A percentile compares a stretch with the other conserved stretches of the same genome.
These are phyloP conservation scores for Stomatorhinus ivindoensis DNA, from an alignment of 2,113 vertebrate species.

Conservation along the genomic window DNA sequence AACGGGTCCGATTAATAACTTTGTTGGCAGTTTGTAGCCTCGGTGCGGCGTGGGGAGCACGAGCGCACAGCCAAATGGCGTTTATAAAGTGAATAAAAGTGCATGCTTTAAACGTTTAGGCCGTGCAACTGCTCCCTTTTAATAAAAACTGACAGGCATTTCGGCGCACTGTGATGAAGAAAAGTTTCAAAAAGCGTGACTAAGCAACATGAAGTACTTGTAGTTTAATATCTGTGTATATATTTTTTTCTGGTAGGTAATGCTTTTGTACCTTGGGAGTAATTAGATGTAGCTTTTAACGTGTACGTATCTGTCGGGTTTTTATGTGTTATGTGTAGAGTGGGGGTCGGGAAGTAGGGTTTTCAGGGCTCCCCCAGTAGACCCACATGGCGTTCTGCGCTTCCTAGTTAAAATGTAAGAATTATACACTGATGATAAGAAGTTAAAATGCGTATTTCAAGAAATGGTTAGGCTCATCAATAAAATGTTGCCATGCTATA, in stretches of 20 bases:
- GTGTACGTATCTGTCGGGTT: not conserved
- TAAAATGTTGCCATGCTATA: not conserved
- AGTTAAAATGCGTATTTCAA: not conserved
- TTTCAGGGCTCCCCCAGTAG: not conserved
- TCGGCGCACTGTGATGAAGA: constrained; percentile 13
- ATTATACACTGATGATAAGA: not conserved
- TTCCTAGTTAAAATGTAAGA: not conserved
- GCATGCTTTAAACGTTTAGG: not conserved
- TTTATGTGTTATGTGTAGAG: not conserved
- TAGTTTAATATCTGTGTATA: not conserved
- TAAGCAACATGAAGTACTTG: constrained; percentile 15
- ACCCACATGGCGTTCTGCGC: not conserved
- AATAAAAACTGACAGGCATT: constrained; percentile 15
- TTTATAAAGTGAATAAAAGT: not conserved
- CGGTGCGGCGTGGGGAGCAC: not conserved
- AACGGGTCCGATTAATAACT: not conserved
- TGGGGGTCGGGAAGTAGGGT: not conserved
- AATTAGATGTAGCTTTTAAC: not conserved
- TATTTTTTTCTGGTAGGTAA: not conserved
- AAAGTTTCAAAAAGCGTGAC: constrained; percentile 18
- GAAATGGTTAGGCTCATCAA: not conserved
- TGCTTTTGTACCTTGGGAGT: not conserved
- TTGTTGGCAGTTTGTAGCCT: not conserved
- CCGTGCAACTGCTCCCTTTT: not conserved
- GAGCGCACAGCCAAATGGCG: not conserved